Evolutionary conservation across 2,888 invertebrate species (phyloP).

Genomic region (Andrena dorsata): DNA sequence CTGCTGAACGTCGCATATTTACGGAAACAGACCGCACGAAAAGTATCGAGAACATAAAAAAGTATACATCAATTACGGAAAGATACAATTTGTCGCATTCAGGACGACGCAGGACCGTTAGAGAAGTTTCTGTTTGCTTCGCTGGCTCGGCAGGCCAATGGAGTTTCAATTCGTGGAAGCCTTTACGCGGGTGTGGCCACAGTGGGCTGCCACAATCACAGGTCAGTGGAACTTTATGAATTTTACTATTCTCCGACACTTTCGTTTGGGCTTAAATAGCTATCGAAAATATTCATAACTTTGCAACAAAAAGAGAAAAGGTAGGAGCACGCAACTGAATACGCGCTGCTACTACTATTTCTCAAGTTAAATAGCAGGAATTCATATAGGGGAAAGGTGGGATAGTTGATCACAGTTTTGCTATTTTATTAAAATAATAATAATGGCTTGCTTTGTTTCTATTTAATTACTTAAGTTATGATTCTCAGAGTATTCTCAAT

Average conservation of each 20-base stretch:
- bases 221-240: slow-evolving; percentile 37
- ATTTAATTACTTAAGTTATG: no score
- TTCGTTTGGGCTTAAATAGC: not conserved
- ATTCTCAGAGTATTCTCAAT: no score
- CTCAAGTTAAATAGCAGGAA: not conserved
- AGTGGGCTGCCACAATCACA: slow-evolving; percentile 48
- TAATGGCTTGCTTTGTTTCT: no score
- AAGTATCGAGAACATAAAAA: slow-evolving; percentile 8
- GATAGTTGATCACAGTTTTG: no score
- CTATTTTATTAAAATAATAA: no score
- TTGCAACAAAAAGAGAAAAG: not conserved
- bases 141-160: not conserved
- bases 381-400: no score
- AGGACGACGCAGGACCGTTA: not conserved
- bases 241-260: not conserved
- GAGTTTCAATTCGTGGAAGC: slow-evolving; percentile 11
- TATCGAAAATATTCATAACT: not conserved
- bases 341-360: no score
- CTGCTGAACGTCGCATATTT: slow-evolving; percentile 20
- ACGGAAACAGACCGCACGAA: not conserved
- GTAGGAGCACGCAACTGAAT: not conserved
- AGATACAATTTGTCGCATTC: not conserved
- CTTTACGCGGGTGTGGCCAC: slow-evolving; percentile 52
- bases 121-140: not conserved
- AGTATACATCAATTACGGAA: slow-evolving; percentile 37